Base-by-base conservation (phyloP, 2,888 invertebrate genomes). In the Byasa hedistus region DNA sequence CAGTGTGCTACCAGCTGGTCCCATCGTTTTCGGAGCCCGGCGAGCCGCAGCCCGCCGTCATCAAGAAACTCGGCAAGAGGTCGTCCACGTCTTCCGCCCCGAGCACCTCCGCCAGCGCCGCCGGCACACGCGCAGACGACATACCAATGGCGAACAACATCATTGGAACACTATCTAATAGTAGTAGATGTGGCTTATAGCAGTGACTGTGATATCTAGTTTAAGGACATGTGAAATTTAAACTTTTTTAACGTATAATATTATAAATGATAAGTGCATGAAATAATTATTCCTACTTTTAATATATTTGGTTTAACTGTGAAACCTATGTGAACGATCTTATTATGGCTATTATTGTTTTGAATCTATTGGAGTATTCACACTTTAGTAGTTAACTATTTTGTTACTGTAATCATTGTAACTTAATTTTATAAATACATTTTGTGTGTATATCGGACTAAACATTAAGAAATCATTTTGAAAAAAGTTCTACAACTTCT, bases 1-100 rank as follows among this genome's bases (percentile, higher is more conserved):
- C 98, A 3, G 97, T 98, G 19, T 97, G 97, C 78, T 96, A 96
- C 86, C 94, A 94, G 79, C 95, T 95, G 74, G 94, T 95, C 22
- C 93, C 95, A 78, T 87, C 82, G 17, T 78, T 74, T 70, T 63
- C 71, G 3, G 85, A 81, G 15, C 64, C 65, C 52, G 36, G 66
- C 44, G 80, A 79, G 8, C 76, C 70, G 4, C 54, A 69, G 22
- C 81, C 83, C 64, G 69, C 81, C 21, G 70, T 77, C 57, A 68
- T 82, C 44, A 76, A 74, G 66, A 80, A 80, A 57, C 73, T 77
- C 69, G 79, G 78, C 57, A 76, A 81, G 2, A 51, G 77, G 8
- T 70, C 77, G n/a, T 69, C 73, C 1, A 63, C 71, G 2, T 71
- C 71, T 39, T 64, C 32, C 23, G 69, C n/a, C 32, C 66, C 15